phyloP scores from a whole-genome alignment of 2,113 vertebrate species.

The Salvelinus fontinalis region DNA sequence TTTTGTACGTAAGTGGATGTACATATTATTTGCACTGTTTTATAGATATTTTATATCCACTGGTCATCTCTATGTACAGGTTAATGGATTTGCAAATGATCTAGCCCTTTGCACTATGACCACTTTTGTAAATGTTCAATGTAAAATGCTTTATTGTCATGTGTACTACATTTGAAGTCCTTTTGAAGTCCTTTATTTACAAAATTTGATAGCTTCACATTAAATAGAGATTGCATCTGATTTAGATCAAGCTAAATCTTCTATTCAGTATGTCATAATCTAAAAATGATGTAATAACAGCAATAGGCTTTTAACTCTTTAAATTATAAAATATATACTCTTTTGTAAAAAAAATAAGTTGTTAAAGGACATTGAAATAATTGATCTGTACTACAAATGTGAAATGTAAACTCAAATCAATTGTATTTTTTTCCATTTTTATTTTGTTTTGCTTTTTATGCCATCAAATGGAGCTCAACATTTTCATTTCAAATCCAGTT shows the following conservation, averaged over 20 bases:
- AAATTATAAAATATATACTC: neutral
- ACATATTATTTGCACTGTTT: conserved; percentile 65
- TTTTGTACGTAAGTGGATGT: conserved; percentile 40
- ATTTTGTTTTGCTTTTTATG: conserved; percentile 14
- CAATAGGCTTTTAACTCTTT: conserved; percentile 8
- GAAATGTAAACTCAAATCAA: conserved; percentile 26
- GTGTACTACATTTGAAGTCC: conserved; percentile 15
- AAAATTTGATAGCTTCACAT: neutral
- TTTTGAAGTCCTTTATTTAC: conserved; percentile 19
- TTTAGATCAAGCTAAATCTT: neutral
- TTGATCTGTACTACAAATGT: conserved; percentile 39
- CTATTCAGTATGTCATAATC: neutral
- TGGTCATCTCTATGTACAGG: conserved; percentile 50
- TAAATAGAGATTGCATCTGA: neutral
- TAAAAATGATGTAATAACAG: neutral
- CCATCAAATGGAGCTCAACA: conserved; percentile 35
- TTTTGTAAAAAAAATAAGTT: neutral
- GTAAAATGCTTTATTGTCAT: conserved; percentile 26
- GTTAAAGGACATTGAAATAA: neutral
- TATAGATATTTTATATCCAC: conserved; percentile 56
- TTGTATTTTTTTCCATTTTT: conserved; percentile 17
- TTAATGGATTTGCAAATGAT: conserved; percentile 28
- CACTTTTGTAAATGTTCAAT: conserved; percentile 36
- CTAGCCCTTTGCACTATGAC: conserved; percentile 59
- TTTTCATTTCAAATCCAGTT: conserved; percentile 29